These are phyloP conservation scores for Drosophila demipolita DNA, from an alignment of 2,888 invertebrate genomes.

Conservation along the genomic window DNA sequence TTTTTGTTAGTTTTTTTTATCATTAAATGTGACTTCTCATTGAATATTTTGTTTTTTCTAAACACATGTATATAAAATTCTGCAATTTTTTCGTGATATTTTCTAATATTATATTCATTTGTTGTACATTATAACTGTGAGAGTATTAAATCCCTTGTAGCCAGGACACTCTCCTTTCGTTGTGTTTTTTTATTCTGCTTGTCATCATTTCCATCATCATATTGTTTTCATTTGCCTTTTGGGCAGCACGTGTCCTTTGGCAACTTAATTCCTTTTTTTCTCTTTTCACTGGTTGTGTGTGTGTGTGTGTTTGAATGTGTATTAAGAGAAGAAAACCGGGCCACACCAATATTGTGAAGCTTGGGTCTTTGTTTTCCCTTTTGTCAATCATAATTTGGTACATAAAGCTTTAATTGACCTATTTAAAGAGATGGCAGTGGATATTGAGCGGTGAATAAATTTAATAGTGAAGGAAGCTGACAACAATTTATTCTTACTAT, in stretches of 20 bases:
- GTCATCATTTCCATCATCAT: constrained; percentile 53
- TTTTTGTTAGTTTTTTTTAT: not conserved
- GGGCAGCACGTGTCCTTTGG: constrained; percentile 43
- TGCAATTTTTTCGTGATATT: not conserved
- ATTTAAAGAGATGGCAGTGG: constrained; percentile 35
- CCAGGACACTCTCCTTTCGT: not conserved
- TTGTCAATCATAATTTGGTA: constrained; percentile 69
- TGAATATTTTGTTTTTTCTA: not conserved
- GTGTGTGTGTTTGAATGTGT: constrained; percentile 18
- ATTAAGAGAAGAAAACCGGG: constrained; percentile 47
- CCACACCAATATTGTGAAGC: constrained; percentile 61
- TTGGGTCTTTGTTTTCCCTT: constrained; percentile 34
- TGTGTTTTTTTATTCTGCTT: constrained; percentile 14
- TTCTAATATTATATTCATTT: not conserved
- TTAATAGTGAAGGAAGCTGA: not conserved
- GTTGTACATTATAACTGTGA: not conserved
- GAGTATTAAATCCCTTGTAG: constrained; percentile 2
- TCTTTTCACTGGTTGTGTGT: constrained; percentile 10
- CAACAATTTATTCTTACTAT: not conserved
- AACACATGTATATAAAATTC: not conserved
- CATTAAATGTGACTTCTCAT: not conserved
- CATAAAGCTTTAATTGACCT: constrained; percentile 70
- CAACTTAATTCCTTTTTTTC: constrained; percentile 69
- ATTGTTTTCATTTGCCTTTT: constrained; percentile 58
- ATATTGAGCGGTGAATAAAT: not conserved